Evolutionary conservation across 2,113 vertebrate genomes (phyloP).

Genomic region (Rhipidura dahli): DNA sequence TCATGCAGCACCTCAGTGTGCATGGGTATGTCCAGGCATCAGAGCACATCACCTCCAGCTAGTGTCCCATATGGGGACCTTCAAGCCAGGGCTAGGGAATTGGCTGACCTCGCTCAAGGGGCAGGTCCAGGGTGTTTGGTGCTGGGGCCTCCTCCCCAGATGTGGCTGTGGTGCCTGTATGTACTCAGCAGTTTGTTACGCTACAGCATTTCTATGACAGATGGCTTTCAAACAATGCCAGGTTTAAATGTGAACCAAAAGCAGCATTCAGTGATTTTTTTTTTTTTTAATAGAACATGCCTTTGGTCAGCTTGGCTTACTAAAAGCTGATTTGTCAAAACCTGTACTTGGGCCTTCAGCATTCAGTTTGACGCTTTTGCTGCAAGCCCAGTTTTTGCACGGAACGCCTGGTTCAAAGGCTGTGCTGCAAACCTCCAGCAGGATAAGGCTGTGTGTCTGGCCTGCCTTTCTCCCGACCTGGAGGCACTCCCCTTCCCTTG

Average conservation of each 20-base stretch:
- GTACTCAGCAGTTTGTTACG: not conserved
- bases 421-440: not conserved
- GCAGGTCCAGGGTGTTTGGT: not conserved
- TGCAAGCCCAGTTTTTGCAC: slow-evolving; percentile 18
- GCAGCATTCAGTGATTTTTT: not conserved
- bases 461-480: not conserved
- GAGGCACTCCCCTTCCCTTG: not conserved
- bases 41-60: not conserved
- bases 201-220: slow-evolving; percentile 15
- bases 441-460: not conserved
- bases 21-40: not conserved
- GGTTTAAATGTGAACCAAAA: slow-evolving; percentile 59
- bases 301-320: slow-evolving; percentile 19
- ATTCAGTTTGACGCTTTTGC: not conserved
- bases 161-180: not conserved
- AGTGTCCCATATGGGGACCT: not conserved
- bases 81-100: not conserved
- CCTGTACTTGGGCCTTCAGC: not conserved
- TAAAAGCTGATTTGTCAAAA: not conserved
- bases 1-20: not conserved
- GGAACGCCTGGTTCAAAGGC: not conserved
- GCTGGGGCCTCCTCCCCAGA: not conserved
- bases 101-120: not conserved
- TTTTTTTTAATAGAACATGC: not conserved
- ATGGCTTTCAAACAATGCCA: slow-evolving; percentile 56